Evolutionary conservation across 2,797 vertebrate species (phyloP).

Genomic region (Chelonia mydas): DNA sequence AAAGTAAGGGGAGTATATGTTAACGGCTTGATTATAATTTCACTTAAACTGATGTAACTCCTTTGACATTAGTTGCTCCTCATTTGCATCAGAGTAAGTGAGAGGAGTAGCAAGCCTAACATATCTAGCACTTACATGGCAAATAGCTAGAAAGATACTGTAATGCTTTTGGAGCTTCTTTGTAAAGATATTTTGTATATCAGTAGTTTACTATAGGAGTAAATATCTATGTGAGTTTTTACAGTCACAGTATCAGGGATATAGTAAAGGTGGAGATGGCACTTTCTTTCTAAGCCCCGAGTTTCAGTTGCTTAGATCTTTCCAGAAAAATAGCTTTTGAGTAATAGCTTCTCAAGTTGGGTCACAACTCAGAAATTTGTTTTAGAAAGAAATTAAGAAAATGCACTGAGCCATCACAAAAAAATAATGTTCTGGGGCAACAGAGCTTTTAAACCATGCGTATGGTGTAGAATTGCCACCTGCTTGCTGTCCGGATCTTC

Average conservation of each 20-base stretch:
- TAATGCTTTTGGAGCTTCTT: neutral
- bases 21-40: neutral
- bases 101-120: neutral
- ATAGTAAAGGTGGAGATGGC: neutral
- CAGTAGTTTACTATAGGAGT: neutral
- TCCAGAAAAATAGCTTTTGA: neutral
- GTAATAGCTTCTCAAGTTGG: rapidly evolving
- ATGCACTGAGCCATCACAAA: neutral
- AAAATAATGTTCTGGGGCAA: neutral
- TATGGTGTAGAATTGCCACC: neutral
- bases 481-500: neutral
- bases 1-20: rapidly evolving
- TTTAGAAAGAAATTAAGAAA: neutral
- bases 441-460: rapidly evolving
- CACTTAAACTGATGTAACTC: neutral
- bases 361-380: neutral
- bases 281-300: neutral
- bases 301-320: neutral
- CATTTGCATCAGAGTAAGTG: neutral
- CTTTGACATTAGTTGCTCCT: neutral
- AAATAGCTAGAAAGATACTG: neutral
- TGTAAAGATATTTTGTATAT: neutral
- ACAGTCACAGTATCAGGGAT: neutral
- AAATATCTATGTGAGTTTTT: neutral
- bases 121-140: rapidly evolving